Base-by-base conservation (phyloP, 2,888 invertebrate genomes). In the Tenthredo notha region DNA sequence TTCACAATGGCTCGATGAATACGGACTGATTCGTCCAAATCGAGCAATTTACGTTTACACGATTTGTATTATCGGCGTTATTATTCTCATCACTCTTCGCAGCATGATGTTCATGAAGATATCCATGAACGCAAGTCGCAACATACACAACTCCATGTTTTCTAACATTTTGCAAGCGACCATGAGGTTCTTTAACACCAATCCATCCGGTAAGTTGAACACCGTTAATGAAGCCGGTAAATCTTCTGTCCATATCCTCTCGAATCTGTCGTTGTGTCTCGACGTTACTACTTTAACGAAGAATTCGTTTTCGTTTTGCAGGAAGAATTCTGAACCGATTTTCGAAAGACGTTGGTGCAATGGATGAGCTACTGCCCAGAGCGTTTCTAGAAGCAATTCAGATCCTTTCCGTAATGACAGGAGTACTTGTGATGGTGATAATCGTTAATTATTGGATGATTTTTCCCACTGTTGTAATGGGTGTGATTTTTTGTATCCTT, bases 81-180 rank as follows among this genome's bases (percentile, higher is more conserved):
- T 94, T 7, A 7, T 93, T 0, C 84, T 92, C 1, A 95, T 95
- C 67, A 67, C 43, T 12, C 7, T 70, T 1, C 94, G 97, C 18
- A 96, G 96, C 0, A 95, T 95, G 88, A 94, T 96, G 89, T 97
- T 97, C 93, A 97, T 97, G 93, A 95, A 95, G 89, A 94, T 96
- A 18, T 97, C 97, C 92, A 96, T 97, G 95, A 95, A 95, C 15
- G 95, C 98, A 0, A 97, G 98, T 0, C 95, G 95, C 87, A 95
- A 95, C 86, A 95, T 98, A 2, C 98, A 98, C 92, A 96, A 97
- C 89, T 94, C 94, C n/a, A 98, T 98, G 98, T 98, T 98, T 93
- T 94, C 95, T 72, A 95, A 96, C 77, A 95, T 98, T 90, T 94
- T 98, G 7, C 94, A 96, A 87, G 96, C 97, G 0, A 96, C 96